phyloP scores from a whole-genome alignment of 2,888 invertebrate genomes.

The Cremastinae sp. region DNA sequence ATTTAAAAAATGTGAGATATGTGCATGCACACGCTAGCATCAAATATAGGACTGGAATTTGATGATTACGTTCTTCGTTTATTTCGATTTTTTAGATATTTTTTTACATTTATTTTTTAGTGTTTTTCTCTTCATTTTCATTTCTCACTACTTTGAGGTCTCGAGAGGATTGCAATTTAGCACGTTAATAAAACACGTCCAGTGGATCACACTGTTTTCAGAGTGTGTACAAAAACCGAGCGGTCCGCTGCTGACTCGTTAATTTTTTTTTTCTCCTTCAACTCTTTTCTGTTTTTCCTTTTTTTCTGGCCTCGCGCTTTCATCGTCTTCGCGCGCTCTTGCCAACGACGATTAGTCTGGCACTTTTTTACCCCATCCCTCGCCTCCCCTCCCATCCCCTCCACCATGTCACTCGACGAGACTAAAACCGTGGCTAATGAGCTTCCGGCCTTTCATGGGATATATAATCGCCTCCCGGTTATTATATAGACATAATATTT shows the following conservation, averaged over 20 bases:
- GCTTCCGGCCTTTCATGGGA: conserved; percentile 50
- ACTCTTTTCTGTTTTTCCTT: background rate
- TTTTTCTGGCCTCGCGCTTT: conserved; percentile 2
- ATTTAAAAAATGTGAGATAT: too few relatives aligned
- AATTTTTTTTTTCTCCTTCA: conserved; percentile 46
- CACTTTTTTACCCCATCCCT: conserved; percentile 47
- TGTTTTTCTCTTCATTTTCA: background rate
- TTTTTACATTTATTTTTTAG: background rate
- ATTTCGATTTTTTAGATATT: too few relatives aligned
- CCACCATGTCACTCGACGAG: conserved; percentile 46
- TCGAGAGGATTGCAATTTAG: background rate
- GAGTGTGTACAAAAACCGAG: conserved; percentile 28
- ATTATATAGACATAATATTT: conserved; percentile 46
- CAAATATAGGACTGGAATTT: too few relatives aligned
- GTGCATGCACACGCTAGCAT: too few relatives aligned
- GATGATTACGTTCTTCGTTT: too few relatives aligned
- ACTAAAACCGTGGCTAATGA: conserved; percentile 56
- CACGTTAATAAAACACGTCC: conserved; percentile 15
- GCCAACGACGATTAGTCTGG: conserved; percentile 53
- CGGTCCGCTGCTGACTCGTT: conserved; percentile 35
- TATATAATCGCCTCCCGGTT: conserved; percentile 26
- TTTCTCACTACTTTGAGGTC: background rate
- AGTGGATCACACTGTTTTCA: conserved; percentile 27
- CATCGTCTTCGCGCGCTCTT: conserved; percentile 43
- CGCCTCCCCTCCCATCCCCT: too few relatives aligned